A percentile compares a stretch with the other conserved stretches of the same genome.
These are phyloP conservation scores for Carapus acus DNA, from an alignment of 2,797 vertebrate species.

Conservation along the genomic window DNA sequence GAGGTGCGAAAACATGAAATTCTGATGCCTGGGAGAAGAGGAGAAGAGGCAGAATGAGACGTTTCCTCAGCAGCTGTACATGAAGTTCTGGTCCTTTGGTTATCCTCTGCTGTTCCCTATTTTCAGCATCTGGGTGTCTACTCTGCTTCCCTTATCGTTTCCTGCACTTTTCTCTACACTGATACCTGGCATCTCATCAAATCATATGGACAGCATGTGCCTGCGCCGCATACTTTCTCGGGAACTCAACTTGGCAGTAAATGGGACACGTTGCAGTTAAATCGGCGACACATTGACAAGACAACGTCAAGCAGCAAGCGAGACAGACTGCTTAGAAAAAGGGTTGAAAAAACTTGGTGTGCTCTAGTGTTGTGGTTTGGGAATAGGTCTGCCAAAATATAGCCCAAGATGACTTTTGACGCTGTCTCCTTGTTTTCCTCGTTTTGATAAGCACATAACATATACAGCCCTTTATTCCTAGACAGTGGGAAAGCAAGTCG, in stretches of 20 bases:
- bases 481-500: constrained; percentile 8
- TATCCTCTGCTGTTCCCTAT: not conserved
- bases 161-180: constrained; percentile 22
- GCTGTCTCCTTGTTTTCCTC: too few relatives aligned
- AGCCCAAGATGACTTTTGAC: not conserved
- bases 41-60: not conserved
- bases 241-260: constrained; percentile 54
- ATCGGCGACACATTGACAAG: constrained; percentile 39
- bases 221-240: constrained; percentile 41
- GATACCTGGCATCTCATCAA: constrained; percentile 41
- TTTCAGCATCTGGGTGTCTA: constrained; percentile 32
- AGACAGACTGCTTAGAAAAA: constrained; percentile 1
- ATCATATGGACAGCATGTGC: constrained; percentile 53
- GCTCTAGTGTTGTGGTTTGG: not conserved
- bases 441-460: too few relatives aligned
- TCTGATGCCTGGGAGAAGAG: constrained; percentile 13
- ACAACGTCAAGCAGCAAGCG: constrained; percentile 9
- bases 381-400: not conserved
- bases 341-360: not conserved
- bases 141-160: constrained; percentile 31
- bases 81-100: too few relatives aligned
- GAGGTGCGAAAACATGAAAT: constrained; percentile 28
- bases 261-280: constrained; percentile 43
- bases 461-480: too few relatives aligned
- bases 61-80: constrained; percentile 4